phyloP scores from a whole-genome alignment of 2,888 invertebrate species.

The Pristionchus exspectatus region DNA sequence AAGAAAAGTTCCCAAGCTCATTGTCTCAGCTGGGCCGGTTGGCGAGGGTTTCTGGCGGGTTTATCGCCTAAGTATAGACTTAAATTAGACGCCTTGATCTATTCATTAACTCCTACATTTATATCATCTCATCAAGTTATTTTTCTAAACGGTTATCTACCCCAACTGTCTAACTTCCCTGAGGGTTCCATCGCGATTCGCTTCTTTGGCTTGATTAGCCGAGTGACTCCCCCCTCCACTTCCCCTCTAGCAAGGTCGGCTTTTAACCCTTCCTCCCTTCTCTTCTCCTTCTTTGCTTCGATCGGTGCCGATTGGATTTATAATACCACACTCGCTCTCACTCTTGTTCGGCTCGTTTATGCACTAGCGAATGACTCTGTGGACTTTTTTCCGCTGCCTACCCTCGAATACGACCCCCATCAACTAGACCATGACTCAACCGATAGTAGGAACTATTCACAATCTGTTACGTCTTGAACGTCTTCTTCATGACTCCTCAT shows the following conservation, averaged over 20 bases:
- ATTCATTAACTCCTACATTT: not conserved
- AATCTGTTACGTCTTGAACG: too few relatives aligned
- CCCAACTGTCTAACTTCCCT: not conserved
- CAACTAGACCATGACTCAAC: not conserved
- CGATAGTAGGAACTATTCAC: too few relatives aligned
- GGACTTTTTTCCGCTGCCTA: not conserved
- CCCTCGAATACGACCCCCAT: too few relatives aligned
- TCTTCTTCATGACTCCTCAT: too few relatives aligned
- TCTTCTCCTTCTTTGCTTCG: constrained; percentile 10
- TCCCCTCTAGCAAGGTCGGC: constrained; percentile 18
- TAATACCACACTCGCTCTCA: not conserved
- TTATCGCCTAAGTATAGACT: too few relatives aligned
- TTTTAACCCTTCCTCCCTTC: constrained; percentile 3
- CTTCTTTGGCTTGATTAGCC: constrained; percentile 33
- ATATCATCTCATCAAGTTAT: too few relatives aligned
- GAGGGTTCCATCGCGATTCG: not conserved
- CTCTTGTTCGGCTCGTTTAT: not conserved
- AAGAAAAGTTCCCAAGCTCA: constrained; percentile 1
- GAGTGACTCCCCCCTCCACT: constrained; percentile 24
- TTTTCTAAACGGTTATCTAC: too few relatives aligned
- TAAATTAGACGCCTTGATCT: too few relatives aligned
- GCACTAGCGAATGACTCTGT: not conserved
- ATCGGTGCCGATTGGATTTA: constrained; percentile 17
- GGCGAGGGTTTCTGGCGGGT: not conserved
- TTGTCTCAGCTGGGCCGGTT: not conserved